phyloP scores from a whole-genome alignment of 2,113 vertebrate genomes.

The Micronycteris hirsuta region DNA sequence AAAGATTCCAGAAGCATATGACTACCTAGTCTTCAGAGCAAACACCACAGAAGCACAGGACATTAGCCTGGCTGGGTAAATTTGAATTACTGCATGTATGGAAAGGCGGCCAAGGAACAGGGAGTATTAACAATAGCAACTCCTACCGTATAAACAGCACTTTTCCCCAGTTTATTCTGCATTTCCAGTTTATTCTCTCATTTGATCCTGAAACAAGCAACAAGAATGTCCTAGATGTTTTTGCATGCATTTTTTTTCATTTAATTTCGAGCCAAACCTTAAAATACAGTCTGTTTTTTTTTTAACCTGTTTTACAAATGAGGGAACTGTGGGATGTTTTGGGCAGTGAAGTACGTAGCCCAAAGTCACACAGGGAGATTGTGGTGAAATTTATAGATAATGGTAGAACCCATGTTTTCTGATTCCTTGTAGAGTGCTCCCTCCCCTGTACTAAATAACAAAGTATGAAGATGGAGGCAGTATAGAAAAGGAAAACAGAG shows the following conservation, averaged over 20 bases:
- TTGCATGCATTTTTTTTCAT: not conserved
- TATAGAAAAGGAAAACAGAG: not conserved
- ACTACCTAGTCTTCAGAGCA: not conserved
- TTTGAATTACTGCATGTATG: conserved; percentile 27
- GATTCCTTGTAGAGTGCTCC: not conserved
- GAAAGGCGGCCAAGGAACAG: not conserved
- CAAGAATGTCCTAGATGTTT: conserved; percentile 1
- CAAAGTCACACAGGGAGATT: not conserved
- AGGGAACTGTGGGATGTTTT: not conserved
- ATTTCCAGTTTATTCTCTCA: conserved; percentile 13
- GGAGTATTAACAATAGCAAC: not conserved
- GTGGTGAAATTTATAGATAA: not conserved
- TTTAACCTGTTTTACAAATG: not conserved
- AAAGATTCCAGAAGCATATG: conserved; percentile 26
- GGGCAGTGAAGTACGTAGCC: not conserved
- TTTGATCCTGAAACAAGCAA: conserved; percentile 12
- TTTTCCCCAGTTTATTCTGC: not conserved
- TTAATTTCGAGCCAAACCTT: conserved; percentile 3
- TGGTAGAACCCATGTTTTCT: not conserved
- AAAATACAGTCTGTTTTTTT: not conserved
- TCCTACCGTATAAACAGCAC: not conserved
- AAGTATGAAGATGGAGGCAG: not conserved
- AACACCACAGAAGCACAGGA: not conserved
- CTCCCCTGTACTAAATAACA: conserved; percentile 20
- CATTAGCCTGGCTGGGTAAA: not conserved